These are phyloP conservation scores for Himalopsyche anomala DNA, from an alignment of 2,888 invertebrate genomes.

Conservation along the genomic window DNA sequence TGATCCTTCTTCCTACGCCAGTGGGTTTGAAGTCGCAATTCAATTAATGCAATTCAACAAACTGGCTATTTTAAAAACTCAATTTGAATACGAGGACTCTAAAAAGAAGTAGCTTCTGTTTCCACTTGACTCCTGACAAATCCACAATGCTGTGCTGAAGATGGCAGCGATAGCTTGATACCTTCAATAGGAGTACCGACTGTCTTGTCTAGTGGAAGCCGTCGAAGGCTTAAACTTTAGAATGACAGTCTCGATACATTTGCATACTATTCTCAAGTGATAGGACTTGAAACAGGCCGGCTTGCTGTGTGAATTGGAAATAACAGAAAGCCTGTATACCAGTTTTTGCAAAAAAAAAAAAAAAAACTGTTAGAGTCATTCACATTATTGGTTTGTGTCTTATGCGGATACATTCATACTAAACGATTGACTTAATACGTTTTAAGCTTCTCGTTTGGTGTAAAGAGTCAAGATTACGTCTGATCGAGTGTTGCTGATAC, in stretches of 20 bases:
- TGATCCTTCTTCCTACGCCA: not conserved
- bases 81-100: conserved; percentile 45
- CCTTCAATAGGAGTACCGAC: conserved; percentile 25
- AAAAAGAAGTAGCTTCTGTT: not conserved
- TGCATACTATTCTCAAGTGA: not conserved
- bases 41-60: conserved; percentile 17
- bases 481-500: too few relatives aligned
- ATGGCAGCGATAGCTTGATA: conserved; percentile 8
- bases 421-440: too few relatives aligned
- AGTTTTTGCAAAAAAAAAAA: too few relatives aligned
- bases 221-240: not conserved
- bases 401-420: too few relatives aligned
- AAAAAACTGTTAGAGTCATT: too few relatives aligned
- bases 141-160: conserved; percentile 10
- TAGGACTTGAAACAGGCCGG: conserved; percentile 4
- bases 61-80: conserved; percentile 46
- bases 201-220: conserved; percentile 45
- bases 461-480: too few relatives aligned
- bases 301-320: not conserved
- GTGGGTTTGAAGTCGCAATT: not conserved
- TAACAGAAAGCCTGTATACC: not conserved
- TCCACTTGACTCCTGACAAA: conserved; percentile 37
- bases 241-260: conserved; percentile 32
- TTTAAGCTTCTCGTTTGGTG: too few relatives aligned
- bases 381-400: too few relatives aligned